Percentiles rank a stretch among this genome's conserved stretches.
These are phyloP conservation scores for Loxodonta africana DNA, from an alignment of 2,113 vertebrate species.

Conservation along the genomic window DNA sequence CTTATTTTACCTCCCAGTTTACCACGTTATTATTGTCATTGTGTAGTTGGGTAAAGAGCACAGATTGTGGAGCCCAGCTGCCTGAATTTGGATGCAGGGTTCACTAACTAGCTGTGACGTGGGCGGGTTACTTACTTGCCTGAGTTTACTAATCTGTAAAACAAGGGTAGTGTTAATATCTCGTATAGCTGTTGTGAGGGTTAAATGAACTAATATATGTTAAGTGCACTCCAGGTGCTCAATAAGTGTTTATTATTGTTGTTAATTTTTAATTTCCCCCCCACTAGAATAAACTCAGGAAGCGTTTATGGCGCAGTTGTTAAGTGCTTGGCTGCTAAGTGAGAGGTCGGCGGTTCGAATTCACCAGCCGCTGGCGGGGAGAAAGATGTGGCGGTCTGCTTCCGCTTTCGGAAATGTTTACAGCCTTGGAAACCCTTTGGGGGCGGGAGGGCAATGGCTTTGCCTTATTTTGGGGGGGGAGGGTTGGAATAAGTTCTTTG, in stretches of 20 bases:
- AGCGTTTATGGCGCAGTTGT: no score
- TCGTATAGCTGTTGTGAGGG: not conserved
- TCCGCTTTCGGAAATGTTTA: no score
- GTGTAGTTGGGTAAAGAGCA: not conserved
- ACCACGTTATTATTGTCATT: not conserved
- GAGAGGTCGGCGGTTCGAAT: no score
- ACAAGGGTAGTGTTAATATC: not conserved
- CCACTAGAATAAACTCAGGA: not conserved
- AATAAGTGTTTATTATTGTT: not conserved
- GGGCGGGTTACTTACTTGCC: not conserved
- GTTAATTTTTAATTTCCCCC: not conserved
- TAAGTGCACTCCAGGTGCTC: not conserved
- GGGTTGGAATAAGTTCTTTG: not conserved
- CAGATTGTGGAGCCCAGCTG: not conserved
- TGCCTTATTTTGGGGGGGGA: no score
- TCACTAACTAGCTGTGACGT: not conserved
- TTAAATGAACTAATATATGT: not conserved
- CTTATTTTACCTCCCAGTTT: not conserved
- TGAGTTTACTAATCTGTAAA: not conserved
- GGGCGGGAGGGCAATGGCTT: no score
- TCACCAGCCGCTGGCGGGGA: no score
- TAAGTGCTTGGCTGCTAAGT: no score
- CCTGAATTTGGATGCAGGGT: not conserved
- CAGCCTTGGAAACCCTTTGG: no score
- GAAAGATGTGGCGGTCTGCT: no score